Conservation (phyloP, 2,113 vertebrate species). For the Tauraco erythrolophus region DNA sequence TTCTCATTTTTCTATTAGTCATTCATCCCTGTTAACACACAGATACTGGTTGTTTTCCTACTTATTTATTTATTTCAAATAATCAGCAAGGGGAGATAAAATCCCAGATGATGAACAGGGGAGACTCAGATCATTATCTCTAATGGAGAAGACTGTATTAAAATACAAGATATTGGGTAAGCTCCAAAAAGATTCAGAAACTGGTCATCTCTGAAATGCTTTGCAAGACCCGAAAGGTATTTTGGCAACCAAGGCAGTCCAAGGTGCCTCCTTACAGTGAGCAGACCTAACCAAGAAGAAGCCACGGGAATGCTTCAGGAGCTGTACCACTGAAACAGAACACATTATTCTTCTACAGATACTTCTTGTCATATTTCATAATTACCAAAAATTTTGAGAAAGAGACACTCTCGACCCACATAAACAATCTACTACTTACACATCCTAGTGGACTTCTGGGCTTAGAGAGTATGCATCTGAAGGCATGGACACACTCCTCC, state of each 20-base stretch:
- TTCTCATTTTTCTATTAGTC: constrained; percentile 22
- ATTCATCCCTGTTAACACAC: constrained; percentile 13
- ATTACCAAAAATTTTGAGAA: not conserved
- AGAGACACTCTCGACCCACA: not conserved
- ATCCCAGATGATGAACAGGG: not conserved
- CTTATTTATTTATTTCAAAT: constrained; percentile 39
- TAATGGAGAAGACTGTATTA: not conserved
- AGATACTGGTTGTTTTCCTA: not conserved
- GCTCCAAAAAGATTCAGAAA: not conserved
- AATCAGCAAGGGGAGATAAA: constrained; percentile 5
- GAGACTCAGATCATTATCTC: constrained; percentile 9
- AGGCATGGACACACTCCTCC: not conserved
- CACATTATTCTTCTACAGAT: not conserved
- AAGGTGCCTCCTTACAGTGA: not conserved
- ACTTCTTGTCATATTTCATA: not conserved
- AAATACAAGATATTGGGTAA: not conserved
- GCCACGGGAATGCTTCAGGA: not conserved
- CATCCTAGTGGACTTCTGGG: not conserved
- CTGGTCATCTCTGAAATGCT: not conserved
- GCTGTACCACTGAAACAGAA: not conserved
- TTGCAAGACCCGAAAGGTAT: not conserved
- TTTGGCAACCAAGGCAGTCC: not conserved
- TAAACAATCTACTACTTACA: not conserved
- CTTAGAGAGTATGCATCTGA: not conserved
- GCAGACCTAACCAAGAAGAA: not conserved